Evolutionary conservation across 2,797 vertebrate species (phyloP), one percentile per base, ranked within the genome.

Genomic region (Catostomus latipinnis): DNA sequence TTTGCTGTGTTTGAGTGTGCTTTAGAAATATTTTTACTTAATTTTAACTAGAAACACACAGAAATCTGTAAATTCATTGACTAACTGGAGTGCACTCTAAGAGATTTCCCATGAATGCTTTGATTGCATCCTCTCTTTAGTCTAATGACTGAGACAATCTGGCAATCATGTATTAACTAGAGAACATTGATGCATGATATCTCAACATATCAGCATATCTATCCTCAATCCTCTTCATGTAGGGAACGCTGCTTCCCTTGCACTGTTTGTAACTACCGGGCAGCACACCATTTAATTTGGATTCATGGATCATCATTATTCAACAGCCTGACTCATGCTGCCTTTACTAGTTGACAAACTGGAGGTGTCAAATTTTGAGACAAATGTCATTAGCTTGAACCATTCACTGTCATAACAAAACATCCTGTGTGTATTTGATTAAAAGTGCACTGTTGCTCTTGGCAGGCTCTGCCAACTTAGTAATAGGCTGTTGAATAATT

Each of bases 351-450:
- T 53, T 87, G 84, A 87, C 70, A 82, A 86, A 83, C 76, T 67
- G 80, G 58, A 43, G 68, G 49, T 85, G 81, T 83, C 68, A 81
- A 73, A 67, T 79, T 74, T 83, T 56, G 65, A 62, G 81, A 86
- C 84, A 83, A 84, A 84, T 65, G 69, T 84, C 79, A 75, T 86
- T 82, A 81, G 72, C 77, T 83, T 67, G 58, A 72, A 63, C 74
- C 76, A 66, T 83, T 74, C 70, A 56, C 53, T 76, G 62, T 63
- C 57, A 54, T 74, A 80, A 72, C 74, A 70, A 81, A 82, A 79
- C 75, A 73, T 73, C 74, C 85, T 72, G 78, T 18, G 48, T 77
- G 71, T 62, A 45, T 70, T 66, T 83, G 81, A 83, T 82, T 82
- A 82, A 82, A 82, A 68, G 43, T 67, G 56, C 57, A 54, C 46